Evolutionary conservation across 2,888 invertebrate genomes (phyloP), one percentile per base, ranked within the genome.

Genomic region (Pammene aurita): DNA sequence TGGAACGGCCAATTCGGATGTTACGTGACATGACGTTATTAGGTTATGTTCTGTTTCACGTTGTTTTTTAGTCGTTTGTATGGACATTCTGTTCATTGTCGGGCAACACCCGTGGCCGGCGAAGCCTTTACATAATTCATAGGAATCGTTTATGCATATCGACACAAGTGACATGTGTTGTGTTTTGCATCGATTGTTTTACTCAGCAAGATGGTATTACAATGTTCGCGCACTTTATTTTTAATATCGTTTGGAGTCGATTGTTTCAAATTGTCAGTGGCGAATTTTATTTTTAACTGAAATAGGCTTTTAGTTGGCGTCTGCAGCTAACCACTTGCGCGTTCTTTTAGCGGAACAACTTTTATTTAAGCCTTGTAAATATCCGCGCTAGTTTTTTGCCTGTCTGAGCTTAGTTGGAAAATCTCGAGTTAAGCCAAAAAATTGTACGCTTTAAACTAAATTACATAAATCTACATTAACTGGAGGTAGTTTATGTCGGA

Each of bases 111-210:
- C 77, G 79, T 81, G 79, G 83, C 81, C 83, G 80, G 80, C 72
- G 76, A 77, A 50, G 80, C 83, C 81, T 85, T 86, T 89, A 89
- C 84, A 92, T 91, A 90, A 91, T 90, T 90, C 90, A 91, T 89
- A 88, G 79, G 84, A 80, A 84, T 85, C 86, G 84, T 83, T 83
- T 88, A 87, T 84, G 84, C 86, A 87, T 89, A 88, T 89, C 88
- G 88, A 85, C 83, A 83, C 83, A 83, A 83, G 86, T 87, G 87
- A 90, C 90, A 88, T 84, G 84, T 89, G 89, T 89, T 82, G 85
- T 82, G 84, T 85, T 84, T 81, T 81, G 70, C 58, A 68, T 67
- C 70, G 70, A 61, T 66, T 61, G 70, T 70, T 61, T 61, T 70
- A 52, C 66, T 61, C 46, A 38, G 46, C 68, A 57, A 66, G 58